Base-by-base conservation (phyloP, 1,140 invertebrate species). In the Holotrichia oblita region DNA sequence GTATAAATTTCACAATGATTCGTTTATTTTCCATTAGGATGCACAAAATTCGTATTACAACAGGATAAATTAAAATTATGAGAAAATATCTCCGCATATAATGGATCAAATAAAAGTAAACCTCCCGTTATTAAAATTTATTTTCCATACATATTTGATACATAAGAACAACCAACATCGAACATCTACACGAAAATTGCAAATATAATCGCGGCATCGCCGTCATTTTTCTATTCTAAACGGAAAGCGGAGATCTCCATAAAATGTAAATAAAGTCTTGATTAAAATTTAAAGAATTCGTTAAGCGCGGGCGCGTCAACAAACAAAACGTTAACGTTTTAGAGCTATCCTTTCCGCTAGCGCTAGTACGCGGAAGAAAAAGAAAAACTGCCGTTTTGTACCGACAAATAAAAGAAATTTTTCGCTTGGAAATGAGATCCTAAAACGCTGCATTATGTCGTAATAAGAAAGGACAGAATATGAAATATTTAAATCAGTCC, bases 241-340 rank as follows among this genome's bases (percentile, higher is more conserved):
- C 6, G 48, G 17, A 55, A 55, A 55, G n/a, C n/a, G 48, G 48
- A 55, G 48, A 55, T 55, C 48, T 55, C n/a, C 48, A 55, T 55
- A 55, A 55, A 55, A 55, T 55, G 48, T 55, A 55, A 55, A 55
- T 55, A 55, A 55, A 55, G 14, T 17, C 48, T 55, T 55, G 48
- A 55, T 55, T 55, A 55, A 55, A 55, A 55, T 55, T 55, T 55
- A 55, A 55, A 55, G 48, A 55, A 55, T 55, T 55, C 48, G 48
- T 55, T 55, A 55, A 55, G 48, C n/a, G 48, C 48, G 48, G 17
- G 14, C 48, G 48, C 48, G 48, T 55, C 48, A 55, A 55, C 48
- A 55, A 55, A 55, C 48, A 55, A 55, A 55, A 55, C 48, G 48
- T 55, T 55, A 55, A 55, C 48, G 48, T 55, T 55, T 55, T 17